Conservation (phyloP, 2,888 invertebrate species). For the Erebia ligea region DNA sequence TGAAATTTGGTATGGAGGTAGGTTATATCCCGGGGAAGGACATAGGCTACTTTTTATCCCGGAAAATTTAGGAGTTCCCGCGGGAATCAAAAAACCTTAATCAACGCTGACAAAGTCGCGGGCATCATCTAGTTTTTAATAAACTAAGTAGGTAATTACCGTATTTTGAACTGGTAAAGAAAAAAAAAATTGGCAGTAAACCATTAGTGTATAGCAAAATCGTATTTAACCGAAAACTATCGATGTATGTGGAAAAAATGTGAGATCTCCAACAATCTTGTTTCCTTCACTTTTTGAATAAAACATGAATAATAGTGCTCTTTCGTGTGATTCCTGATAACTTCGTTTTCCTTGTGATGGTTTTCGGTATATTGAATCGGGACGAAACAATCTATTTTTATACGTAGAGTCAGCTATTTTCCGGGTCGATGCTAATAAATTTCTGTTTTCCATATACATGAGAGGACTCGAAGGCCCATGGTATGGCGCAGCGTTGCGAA, state of each 20-base stretch:
- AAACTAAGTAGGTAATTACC: too few species aligned
- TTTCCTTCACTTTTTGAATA: constrained; percentile 21
- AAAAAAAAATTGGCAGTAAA: too few species aligned
- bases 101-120: too few species aligned
- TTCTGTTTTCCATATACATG: constrained; percentile 18
- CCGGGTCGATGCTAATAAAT: constrained; percentile 7
- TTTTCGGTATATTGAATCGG: constrained; percentile 23
- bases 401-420: constrained; percentile 22
- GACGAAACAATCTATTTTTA: constrained; percentile 27
- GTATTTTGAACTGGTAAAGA: too few species aligned
- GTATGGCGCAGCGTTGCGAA: neutral
- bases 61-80: too few species aligned
- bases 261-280: constrained; percentile 2
- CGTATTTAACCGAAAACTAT: neutral
- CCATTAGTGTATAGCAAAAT: neutral
- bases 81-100: too few species aligned
- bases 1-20: too few species aligned
- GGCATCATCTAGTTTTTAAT: too few species aligned
- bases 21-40: too few species aligned
- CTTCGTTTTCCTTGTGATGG: constrained; percentile 19
- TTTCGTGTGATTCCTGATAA: constrained; percentile 20
- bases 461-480: neutral
- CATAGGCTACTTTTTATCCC: too few species aligned
- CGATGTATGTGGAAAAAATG: neutral
- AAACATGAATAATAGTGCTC: constrained; percentile 26